A percentile compares a stretch with the other conserved stretches of the same genome.
Conservation (phyloP, 2,888 invertebrate species). For the Dasypogon diadema region DNA sequence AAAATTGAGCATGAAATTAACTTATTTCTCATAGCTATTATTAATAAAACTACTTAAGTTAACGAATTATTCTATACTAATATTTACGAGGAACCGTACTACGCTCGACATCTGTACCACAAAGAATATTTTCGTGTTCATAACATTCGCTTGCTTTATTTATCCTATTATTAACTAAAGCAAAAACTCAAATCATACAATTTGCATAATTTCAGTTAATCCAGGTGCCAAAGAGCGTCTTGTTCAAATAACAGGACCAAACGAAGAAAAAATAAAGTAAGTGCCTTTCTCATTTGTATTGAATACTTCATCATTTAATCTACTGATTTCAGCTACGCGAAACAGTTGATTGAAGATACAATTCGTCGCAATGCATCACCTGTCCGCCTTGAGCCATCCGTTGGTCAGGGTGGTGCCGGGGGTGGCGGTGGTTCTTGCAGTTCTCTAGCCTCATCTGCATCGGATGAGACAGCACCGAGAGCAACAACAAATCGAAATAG, state of each 20-base stretch:
- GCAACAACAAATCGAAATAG: conserved; percentile 61
- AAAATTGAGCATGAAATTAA: too few species aligned
- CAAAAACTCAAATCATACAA: not conserved
- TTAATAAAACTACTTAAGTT: too few species aligned
- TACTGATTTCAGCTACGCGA: conserved; percentile 81
- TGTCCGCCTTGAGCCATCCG: conserved; percentile 76
- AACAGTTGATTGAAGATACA: conserved; percentile 94
- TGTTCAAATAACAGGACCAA: conserved; percentile 95
- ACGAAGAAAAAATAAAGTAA: conserved; percentile 93
- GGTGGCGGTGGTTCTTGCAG: conserved; percentile 80
- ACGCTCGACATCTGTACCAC: too few species aligned
- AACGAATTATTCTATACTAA: too few species aligned
- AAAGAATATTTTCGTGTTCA: not conserved
- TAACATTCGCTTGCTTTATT: conserved; percentile 28
- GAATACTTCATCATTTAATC: not conserved
- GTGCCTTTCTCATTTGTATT: conserved; percentile 11
- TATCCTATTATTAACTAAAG: not conserved
- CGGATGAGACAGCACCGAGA: conserved; percentile 68
- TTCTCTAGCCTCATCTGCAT: conserved; percentile 82
- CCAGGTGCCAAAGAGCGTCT: conserved; percentile 95
- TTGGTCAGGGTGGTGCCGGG: conserved; percentile 66
- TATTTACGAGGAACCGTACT: too few species aligned
- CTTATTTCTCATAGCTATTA: too few species aligned
- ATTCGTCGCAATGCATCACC: conserved; percentile 95
- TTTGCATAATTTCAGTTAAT: conserved; percentile 78